These are phyloP conservation scores for Cartodere bifasciata DNA, from an alignment of 2,888 invertebrate species.

Conservation along the genomic window DNA sequence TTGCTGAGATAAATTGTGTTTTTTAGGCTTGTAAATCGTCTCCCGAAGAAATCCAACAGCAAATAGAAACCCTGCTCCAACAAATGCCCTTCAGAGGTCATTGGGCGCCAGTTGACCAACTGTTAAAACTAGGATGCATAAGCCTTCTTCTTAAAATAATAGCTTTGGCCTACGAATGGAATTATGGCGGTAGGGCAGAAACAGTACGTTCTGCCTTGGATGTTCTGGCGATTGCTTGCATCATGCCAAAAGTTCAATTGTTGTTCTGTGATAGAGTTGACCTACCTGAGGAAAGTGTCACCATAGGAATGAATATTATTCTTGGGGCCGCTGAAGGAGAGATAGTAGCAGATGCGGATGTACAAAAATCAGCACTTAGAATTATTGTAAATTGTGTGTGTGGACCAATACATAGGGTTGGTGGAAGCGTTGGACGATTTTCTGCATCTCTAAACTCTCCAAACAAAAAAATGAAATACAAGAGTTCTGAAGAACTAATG, in stretches of 20 bases:
- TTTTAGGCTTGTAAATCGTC: constrained; percentile 49
- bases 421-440: constrained; percentile 39
- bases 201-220: constrained; percentile 74
- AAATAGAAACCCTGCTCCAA: constrained; percentile 70
- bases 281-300: constrained; percentile 62
- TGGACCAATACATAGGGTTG: constrained; percentile 69
- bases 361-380: constrained; percentile 80
- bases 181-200: constrained; percentile 74
- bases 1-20: constrained; percentile 8
- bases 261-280: constrained; percentile 64
- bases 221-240: constrained; percentile 80
- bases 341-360: constrained; percentile 79
- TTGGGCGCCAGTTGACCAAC: constrained; percentile 85
- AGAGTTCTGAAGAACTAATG: constrained; percentile 72
- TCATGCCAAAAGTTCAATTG: constrained; percentile 69
- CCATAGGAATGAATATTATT: constrained; percentile 67
- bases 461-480: constrained; percentile 50
- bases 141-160: constrained; percentile 73
- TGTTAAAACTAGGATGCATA: constrained; percentile 73
- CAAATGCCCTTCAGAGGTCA: constrained; percentile 59
- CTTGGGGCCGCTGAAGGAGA: constrained; percentile 84
- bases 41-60: constrained; percentile 75
- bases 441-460: constrained; percentile 35
- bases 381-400: constrained; percentile 91
- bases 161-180: constrained; percentile 85